phyloP scores from a whole-genome alignment of 2,797 vertebrate genomes.

The Myoxocephalus aenaeus region DNA sequence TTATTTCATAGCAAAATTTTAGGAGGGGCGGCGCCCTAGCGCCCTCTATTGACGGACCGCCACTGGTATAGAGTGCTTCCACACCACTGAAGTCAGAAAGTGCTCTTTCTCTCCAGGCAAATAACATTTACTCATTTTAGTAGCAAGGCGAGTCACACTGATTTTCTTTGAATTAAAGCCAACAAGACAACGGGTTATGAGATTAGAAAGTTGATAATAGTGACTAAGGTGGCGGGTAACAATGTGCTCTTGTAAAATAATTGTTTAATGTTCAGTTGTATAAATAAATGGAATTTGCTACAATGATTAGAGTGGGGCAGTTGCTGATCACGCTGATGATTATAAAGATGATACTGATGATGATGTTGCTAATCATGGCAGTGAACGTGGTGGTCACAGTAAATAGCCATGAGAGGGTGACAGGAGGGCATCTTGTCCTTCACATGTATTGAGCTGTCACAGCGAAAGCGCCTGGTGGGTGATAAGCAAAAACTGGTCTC shows the following conservation, averaged over 20 bases:
- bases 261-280: neutral
- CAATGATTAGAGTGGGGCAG: neutral
- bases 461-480: slow-evolving; percentile 29
- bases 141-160: neutral
- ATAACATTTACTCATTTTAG: slow-evolving; percentile 7
- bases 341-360: neutral
- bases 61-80: slow-evolving; percentile 23
- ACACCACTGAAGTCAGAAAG: slow-evolving; percentile 24
- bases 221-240: neutral
- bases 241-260: neutral
- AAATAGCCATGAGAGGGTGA: slow-evolving; percentile 16
- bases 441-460: slow-evolving; percentile 30
- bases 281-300: neutral
- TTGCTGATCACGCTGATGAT: neutral
- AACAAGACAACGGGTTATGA: neutral
- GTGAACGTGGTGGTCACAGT: neutral
- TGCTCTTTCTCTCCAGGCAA: slow-evolving; percentile 1
- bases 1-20: too few species aligned
- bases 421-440: slow-evolving; percentile 9
- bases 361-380: neutral
- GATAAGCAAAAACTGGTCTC: slow-evolving; percentile 71
- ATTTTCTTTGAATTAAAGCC: slow-evolving; percentile 5
- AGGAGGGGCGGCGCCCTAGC: too few species aligned
- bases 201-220: neutral
- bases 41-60: too few species aligned